Base-by-base conservation (phyloP, 2,797 vertebrate species). In the Sebastes taczanowskii region DNA sequence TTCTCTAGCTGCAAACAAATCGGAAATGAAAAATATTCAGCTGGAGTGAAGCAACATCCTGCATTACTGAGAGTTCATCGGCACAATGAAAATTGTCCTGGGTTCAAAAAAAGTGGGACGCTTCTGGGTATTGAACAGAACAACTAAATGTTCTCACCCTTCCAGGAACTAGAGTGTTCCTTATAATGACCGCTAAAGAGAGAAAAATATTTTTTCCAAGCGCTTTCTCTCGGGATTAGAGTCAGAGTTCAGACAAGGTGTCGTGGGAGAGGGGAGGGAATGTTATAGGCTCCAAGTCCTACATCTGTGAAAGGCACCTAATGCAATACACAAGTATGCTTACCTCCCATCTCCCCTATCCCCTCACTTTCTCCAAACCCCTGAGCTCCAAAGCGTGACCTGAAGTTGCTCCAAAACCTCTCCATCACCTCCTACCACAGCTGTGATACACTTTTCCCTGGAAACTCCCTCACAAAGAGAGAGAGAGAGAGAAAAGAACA, bases 381-480 rank as follows among this genome's bases (percentile, higher is more conserved):
- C n/a, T 14, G 34, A 75, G 52, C 56, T 68, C 20, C 11, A 71
- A 63, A 79, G 35, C 58, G 27, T 71, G 59, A 74, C 68, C 68
- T 27, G 2, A 64, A 55, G 46, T 35, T 63, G 52, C 34, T 79
- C 27, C 38, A 34, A 70, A 76, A 63, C 64, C 63, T 81, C 49
- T 83, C 74, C 56, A 70, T 79, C 74, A 62, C 32, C 16, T 71
- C 62, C 63, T 73, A 42, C 59, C 73, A 76, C 65, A 84, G 74
- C 75, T 88, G 32, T 66, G 70, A 77, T 49, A 46, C 14, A 30
- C 55, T 63, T 62, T 77, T 49, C 23, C 52, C 34, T 27, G n/a
- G 46, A 76, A 63, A 55, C 60, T 61, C 34, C 59, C 35, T 14
- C 3, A 64, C 65, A 74, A 18, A 61, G 8, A 30, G 2, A 68